Percentiles rank a stretch among this genome's conserved stretches.
Evolutionary conservation across 2,113 vertebrate genomes (phyloP).

Genomic region (Amblyornis subalaris): DNA sequence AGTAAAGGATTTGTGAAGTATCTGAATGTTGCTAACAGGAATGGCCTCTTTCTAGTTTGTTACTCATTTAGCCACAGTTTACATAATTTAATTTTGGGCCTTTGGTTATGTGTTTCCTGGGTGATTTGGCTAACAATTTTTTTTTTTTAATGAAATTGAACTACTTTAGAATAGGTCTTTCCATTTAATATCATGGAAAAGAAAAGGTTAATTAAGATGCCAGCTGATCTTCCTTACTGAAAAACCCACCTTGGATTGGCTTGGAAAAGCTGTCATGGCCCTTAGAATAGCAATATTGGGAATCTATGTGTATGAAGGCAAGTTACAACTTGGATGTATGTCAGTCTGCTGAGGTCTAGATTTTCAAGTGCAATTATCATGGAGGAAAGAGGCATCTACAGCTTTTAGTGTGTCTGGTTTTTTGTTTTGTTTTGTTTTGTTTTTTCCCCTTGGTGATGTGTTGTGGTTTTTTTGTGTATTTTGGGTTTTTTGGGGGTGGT

Average conservation of each 20-base stretch:
- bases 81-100: not conserved
- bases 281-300: not conserved
- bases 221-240: not conserved
- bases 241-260: not conserved
- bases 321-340: not conserved
- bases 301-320: not conserved
- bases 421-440: not conserved
- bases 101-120: not conserved
- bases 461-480: not conserved
- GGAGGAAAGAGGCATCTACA: not conserved
- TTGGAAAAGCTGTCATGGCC: not conserved
- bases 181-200: not conserved
- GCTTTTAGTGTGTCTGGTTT: not conserved
- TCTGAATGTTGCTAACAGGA: not conserved
- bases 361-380: not conserved
- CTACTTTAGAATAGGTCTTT: not conserved
- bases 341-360: not conserved
- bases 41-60: not conserved
- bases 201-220: not conserved
- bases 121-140: not conserved
- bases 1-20: not conserved
- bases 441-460: not conserved
- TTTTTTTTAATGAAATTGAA: not conserved
- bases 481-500: rapidly evolving
- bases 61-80: not conserved